Base-by-base conservation (phyloP, 2,113 vertebrate species). In the Dryoscopus gambensis region DNA sequence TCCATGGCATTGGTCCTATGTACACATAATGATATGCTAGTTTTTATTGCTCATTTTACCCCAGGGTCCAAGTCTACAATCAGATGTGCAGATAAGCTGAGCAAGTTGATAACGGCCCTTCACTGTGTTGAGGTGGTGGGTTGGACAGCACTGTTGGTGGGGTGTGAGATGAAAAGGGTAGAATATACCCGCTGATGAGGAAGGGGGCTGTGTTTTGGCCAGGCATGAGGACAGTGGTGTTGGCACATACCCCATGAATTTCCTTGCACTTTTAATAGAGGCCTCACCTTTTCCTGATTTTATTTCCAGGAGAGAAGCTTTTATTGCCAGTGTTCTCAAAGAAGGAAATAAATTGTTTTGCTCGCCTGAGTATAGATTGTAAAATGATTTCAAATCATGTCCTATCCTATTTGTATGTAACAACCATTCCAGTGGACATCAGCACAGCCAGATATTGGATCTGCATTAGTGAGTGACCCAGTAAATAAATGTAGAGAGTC, bases 291-390 rank as follows among this genome's bases (percentile, higher is more conserved):
- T 90, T 69, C 42, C 10, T 1, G 4, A 1, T 93, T 76, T 63
- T 63, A 33, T 94, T 96, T 96, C 91, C 78, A 44, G 70, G 27
- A 80, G 70, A 93, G 91, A 69, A 55, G 47, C 59, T 80, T 85
- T 87, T 92, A 20, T 79, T 91, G 71, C 67, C 67, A 39, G 13
- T 74, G n/a, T 69, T 78, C 20, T 62, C 9, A 46, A 85, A 22
- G 55, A 74, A 87, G 81, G 60, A 84, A 87, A 42, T 64, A 24
- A 2, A 4, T 67, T 16, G 12, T 71, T 89, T 95, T 87, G 11
- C n/a, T 89, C 11, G 2, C 27, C 28, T n/a, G 23, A 80, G 57
- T 64, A 59, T 31, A 65, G 73, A 69, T 30, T 82, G 7, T 46
- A 17, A 84, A 89, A 65, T 55, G 1, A 76, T 93, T 90, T 87